Base-by-base conservation (phyloP, 2,113 vertebrate species). In the Calypte anna region DNA sequence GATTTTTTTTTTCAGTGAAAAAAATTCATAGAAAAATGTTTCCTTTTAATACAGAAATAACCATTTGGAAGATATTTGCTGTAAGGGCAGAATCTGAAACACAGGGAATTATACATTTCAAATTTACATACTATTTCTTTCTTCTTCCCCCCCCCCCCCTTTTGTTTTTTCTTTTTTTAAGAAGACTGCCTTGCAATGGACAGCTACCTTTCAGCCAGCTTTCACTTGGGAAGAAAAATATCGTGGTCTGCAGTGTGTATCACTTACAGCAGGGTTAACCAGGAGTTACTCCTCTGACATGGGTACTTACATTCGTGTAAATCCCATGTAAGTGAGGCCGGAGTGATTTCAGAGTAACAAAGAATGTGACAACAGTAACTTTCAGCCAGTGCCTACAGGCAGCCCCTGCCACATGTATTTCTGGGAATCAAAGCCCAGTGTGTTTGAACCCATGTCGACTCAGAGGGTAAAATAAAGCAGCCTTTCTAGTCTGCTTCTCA, bases 281-380 rank as follows among this genome's bases (percentile, higher is more conserved):
- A 72, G 68, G 66, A 90, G 76, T 83, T 81, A 57, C 64, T 88
- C 64, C 36, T 14, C 19, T 63, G 76, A 36, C 4, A 4, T 44
- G 18, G 6, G 1, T 51, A 40, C 66, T 93, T 51, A 69, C 63
- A 46, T 17, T 44, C 70, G 91, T 94, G 91, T 91, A 97, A 96
- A 95, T 81, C 85, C 64, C 40, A 7, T 1, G 10, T 40, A 81
- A 91, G 90, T 33, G 74, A 87, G 83, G 46, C 78, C 25, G 6
- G 67, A 87, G 81, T 81, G 88, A 86, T 88, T 93, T 90, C 76
- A 94, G 94, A 59, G 59, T 67, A 93, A 88, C 90, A 94, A 94
- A 94, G 68, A 83, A 94, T 5, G 86, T 86, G 82, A 96, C 93
- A 93, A 93, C 90, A 96, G 91, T 91, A 93, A 73, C 87, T 96